phyloP scores from a whole-genome alignment of 2,888 invertebrate species.

The Ophonus ardosiacus region DNA sequence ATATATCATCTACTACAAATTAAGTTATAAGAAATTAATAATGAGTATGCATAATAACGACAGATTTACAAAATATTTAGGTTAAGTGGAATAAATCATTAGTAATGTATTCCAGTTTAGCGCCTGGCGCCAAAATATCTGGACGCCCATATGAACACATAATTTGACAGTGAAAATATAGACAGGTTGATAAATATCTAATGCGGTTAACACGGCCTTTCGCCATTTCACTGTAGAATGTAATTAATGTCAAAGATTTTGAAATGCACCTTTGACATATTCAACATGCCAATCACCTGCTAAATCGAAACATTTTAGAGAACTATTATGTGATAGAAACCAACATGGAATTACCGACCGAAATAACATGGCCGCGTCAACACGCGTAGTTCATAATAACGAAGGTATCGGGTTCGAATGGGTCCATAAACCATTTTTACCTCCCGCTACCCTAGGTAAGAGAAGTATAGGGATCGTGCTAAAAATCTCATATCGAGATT shows the following conservation, averaged over 20 bases:
- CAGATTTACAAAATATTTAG: background rate
- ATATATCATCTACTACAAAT: too few relatives aligned
- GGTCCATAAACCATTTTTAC: too few relatives aligned
- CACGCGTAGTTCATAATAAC: too few relatives aligned
- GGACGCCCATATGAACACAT: background rate
- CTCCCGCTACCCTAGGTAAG: too few relatives aligned
- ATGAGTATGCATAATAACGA: background rate
- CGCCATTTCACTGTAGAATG: background rate
- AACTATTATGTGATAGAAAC: too few relatives aligned
- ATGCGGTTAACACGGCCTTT: background rate
- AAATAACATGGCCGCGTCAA: too few relatives aligned
- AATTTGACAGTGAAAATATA: background rate
- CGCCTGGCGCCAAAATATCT: background rate
- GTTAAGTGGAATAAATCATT: background rate
- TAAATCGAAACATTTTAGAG: too few relatives aligned
- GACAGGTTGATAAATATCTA: background rate
- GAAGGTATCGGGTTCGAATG: too few relatives aligned
- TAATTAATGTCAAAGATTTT: background rate
- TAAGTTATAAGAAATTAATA: background rate
- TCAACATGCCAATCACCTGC: too few relatives aligned
- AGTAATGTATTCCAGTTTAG: background rate
- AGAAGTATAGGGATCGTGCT: too few relatives aligned
- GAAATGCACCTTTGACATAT: background rate
- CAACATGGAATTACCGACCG: too few relatives aligned
- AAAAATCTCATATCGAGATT: too few relatives aligned